Evolutionary conservation across 2,888 invertebrate genomes (phyloP), one percentile per base, ranked within the genome.

Genomic region (Allophyes oxyacanthae): DNA sequence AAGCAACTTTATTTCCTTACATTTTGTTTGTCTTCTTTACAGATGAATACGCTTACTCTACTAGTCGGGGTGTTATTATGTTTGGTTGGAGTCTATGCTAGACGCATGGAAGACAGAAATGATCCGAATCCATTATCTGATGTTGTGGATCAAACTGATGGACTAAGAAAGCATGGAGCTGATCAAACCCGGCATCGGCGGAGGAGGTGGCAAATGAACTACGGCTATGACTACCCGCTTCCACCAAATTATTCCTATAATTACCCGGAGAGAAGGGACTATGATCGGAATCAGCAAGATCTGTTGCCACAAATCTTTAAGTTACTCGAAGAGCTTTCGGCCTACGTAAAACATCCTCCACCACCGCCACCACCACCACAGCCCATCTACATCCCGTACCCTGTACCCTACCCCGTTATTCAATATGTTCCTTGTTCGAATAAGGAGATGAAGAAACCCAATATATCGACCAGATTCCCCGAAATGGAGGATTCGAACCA

Each of bases 381-480:
- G 48, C 87, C 88, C 2, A 84, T 91, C 50, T 92, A 91, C 72
- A 76, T 92, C 26, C 90, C 86, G 0, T 90, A 89, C 51, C 86
- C 89, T 2, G 78, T 91, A 7, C 80, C 84, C 2, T 84, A 85
- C 42, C 82, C 84, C 6, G 66, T 86, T 0, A 79, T 77, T 6
- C 83, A 82, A 43, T 67, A 69, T 30, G 66, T 66, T 9, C 43
- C 74, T 7, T 88, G 89, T 55, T 64, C 59, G 1, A 54, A 70
- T 15, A 62, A 77, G n/a, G 50, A 53, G 33, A 59, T 53, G 7
- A 65, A 67, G 9, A 42, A 60, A 14, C 76, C 81, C 11, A 66
- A 78, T 34, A 48, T 85, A 7, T 72, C 77, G 1, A 70, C 2
- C n/a, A 82, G 89, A 57, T 81, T 81, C 32, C 85, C 87, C 2